These are phyloP conservation scores for Limosa lapponica DNA, from an alignment of 2,797 vertebrate species.

Conservation along the genomic window DNA sequence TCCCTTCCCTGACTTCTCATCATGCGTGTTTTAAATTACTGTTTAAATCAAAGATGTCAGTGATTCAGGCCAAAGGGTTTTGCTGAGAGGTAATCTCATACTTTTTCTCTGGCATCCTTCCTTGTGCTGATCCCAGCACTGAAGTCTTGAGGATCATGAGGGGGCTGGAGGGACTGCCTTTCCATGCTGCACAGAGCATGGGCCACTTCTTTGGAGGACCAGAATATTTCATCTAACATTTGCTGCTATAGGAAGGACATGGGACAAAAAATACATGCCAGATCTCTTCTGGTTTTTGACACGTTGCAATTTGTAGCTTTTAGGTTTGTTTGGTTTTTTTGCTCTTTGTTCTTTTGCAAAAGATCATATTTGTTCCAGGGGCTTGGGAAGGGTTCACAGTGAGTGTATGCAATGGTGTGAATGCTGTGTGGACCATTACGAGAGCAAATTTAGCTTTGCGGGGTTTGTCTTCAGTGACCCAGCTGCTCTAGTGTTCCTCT, in stretches of 20 bases:
- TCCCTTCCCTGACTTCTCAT: constrained; percentile 68
- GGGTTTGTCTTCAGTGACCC: background rate
- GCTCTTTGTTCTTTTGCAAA: background rate
- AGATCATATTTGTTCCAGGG: background rate
- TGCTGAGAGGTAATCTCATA: constrained; percentile 66
- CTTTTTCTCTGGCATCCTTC: constrained; percentile 48
- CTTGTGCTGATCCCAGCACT: constrained; percentile 49
- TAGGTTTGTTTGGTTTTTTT: background rate
- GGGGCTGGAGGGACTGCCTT: background rate
- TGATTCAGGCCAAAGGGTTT: constrained; percentile 69
- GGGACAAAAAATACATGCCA: background rate
- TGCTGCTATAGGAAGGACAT: background rate
- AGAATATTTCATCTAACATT: background rate
- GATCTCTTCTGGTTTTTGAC: background rate
- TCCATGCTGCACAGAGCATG: background rate
- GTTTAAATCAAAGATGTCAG: constrained; percentile 71
- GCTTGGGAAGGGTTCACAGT: background rate
- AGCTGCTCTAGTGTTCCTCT: background rate
- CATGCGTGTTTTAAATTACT: constrained; percentile 69
- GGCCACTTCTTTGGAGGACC: background rate
- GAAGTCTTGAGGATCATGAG: constrained; percentile 9
- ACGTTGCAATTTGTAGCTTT: background rate
- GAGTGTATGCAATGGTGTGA: background rate
- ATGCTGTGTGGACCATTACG: background rate
- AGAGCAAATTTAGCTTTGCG: background rate